These are phyloP conservation scores for Callimorpha dominula DNA, from an alignment of 2,888 invertebrate species.

Conservation along the genomic window DNA sequence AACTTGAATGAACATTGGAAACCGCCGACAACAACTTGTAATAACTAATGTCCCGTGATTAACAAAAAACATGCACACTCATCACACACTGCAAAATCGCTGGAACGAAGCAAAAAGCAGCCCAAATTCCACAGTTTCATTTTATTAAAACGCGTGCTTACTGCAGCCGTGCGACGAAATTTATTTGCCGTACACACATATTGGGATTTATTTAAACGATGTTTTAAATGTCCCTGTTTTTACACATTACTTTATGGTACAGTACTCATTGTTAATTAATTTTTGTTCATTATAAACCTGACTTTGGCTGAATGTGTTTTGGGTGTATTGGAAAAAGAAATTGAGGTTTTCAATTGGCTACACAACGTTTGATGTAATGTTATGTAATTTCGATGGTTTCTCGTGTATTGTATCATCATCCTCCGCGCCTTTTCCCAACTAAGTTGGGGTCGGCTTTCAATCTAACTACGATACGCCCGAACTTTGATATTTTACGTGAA, in stretches of 20 bases:
- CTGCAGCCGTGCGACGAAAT: neutral
- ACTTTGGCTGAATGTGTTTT: slow-evolving; percentile 3
- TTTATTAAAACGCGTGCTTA: slow-evolving; percentile 14
- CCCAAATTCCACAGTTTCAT: slow-evolving; percentile 1
- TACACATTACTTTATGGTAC: slow-evolving; percentile 4
- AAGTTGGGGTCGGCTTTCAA: too few species aligned
- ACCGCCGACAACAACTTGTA: neutral
- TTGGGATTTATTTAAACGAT: slow-evolving; percentile 8
- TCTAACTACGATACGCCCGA: too few species aligned
- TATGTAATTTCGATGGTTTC: too few species aligned
- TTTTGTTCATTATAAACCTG: slow-evolving; percentile 4
- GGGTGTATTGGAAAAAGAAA: neutral
- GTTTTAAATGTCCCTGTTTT: slow-evolving; percentile 6
- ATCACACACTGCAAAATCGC: neutral
- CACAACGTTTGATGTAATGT: too few species aligned
- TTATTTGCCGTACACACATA: slow-evolving; percentile 13
- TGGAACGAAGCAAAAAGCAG: neutral
- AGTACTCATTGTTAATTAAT: slow-evolving; percentile 11
- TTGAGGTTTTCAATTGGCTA: too few species aligned
- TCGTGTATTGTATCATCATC: too few species aligned
- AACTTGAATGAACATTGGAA: neutral
- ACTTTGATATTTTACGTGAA: too few species aligned
- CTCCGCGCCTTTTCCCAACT: too few species aligned
- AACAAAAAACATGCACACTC: slow-evolving; percentile 4
- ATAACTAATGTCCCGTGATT: neutral